phyloP scores from a whole-genome alignment of 2,113 vertebrate genomes.

The Melanotaenia duboulayi region DNA sequence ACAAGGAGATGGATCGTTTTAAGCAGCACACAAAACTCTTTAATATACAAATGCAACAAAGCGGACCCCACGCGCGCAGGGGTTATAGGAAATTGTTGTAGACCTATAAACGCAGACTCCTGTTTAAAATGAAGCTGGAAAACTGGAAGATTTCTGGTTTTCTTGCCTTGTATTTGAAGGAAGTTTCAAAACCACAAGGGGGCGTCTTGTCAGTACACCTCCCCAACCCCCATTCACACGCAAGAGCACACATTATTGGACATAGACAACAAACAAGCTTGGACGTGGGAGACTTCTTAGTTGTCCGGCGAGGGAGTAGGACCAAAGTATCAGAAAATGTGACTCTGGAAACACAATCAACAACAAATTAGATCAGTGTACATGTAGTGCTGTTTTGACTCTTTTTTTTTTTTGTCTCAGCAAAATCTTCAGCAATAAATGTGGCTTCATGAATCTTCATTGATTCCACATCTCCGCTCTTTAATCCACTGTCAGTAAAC shows the following conservation, averaged over 20 bases:
- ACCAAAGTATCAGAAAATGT: not conserved
- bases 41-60: too few relatives aligned
- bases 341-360: not conserved
- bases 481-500: conserved; percentile 63
- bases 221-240: not conserved
- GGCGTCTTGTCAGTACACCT: conserved; percentile 53
- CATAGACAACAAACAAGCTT: not conserved
- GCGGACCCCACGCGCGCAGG: too few relatives aligned
- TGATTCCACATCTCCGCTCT: conserved; percentile 44
- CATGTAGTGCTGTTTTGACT: not conserved
- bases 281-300: not conserved
- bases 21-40: too few relatives aligned
- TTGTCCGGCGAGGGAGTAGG: not conserved
- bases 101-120: too few relatives aligned
- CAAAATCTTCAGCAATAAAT: conserved; percentile 30
- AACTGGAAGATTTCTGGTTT: not conserved
- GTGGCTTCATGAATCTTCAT: conserved; percentile 48
- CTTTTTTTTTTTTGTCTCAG: not conserved
- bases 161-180: not conserved
- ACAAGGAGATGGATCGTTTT: too few relatives aligned
- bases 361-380: not conserved
- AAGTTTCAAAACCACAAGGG: conserved; percentile 70
- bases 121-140: not conserved
- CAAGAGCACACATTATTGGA: not conserved
- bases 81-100: too few relatives aligned